Conservation (phyloP, 2,888 invertebrate genomes). For the Thymelicus acteon region DNA sequence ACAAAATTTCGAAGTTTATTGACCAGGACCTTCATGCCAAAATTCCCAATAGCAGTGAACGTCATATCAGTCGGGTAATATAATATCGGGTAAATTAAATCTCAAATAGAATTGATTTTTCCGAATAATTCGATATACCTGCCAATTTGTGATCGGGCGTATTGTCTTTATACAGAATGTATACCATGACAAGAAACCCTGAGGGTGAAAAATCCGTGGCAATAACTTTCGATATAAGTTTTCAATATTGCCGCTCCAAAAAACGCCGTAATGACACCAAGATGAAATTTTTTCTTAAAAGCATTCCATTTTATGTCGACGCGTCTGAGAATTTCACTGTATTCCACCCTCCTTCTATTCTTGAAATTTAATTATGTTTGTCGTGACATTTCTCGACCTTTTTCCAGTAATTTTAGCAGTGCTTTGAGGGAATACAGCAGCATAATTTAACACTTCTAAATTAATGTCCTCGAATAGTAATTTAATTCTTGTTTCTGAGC, state of each 20-base stretch:
- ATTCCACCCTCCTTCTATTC: slow-evolving; percentile 8
- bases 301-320: slow-evolving; percentile 21
- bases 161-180: not conserved
- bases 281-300: slow-evolving; percentile 28
- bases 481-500: not conserved
- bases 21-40: too few relatives aligned
- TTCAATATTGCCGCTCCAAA: slow-evolving; percentile 23
- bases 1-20: too few relatives aligned
- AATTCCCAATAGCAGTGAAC: too few relatives aligned
- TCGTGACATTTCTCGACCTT: slow-evolving; percentile 23
- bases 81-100: too few relatives aligned
- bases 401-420: slow-evolving; percentile 28
- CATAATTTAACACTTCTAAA: too few relatives aligned
- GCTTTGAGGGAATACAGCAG: slow-evolving; percentile 1
- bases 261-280: slow-evolving; percentile 17
- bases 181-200: not conserved
- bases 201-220: not conserved
- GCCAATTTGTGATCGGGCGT: not conserved
- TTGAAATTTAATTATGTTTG: slow-evolving; percentile 32
- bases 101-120: not conserved
- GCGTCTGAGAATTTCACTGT: slow-evolving; percentile 24
- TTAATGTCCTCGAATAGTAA: not conserved
- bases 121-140: not conserved
- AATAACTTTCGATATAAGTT: slow-evolving; percentile 11
- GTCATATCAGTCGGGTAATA: too few relatives aligned